Base-by-base conservation (phyloP, 2,888 invertebrate species). In the Napeogenes inachia region DNA sequence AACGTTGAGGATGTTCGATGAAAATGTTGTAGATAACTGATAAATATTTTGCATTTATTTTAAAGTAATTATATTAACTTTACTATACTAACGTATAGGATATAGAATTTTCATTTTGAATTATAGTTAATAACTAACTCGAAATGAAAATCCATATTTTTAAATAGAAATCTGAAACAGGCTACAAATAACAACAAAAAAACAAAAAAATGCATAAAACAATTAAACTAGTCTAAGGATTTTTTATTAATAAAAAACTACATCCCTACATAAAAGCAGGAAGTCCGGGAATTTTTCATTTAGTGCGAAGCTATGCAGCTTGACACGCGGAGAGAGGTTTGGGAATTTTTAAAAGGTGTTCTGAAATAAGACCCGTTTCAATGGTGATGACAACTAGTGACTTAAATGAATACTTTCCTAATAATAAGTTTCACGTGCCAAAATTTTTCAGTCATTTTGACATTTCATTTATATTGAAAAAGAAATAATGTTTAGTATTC, bases 241-340 rank as follows among this genome's bases (percentile, higher is more conserved):
- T 30, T 50, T 3, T 30, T 50, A 8, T 50, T 2, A 2, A 30
- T 12, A 30, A 50, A 50, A 30, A 54, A 47, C 53, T n/a, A 53
- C 13, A 55, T 60, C 46, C 55, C 45, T 76, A 71, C 68, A 76
- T 78, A 76, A 55, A 46, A 55, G 56, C 57, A 65, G 62, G 67
- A 66, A 65, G 64, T 72, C 69, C 62, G 78, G 79, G 85, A 84
- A 87, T 85, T 87, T 85, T 76, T 86, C 84, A 87, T 85, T 86
- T 84, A 77, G 76, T 74, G 66, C 72, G 70, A 72, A 75, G 75
- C 75, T 74, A 75, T 79, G 81, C 79, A 79, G 63, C 69, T 66
- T 70, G 64, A 70, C 70, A 69, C 70, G 61, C 57, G 63, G 57
- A 62, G 64, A 60, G 65, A 67, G 67, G 72, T 67, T 67, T 69